phyloP scores from a whole-genome alignment of 2,888 invertebrate genomes.

The Coleophora flavipennella region DNA sequence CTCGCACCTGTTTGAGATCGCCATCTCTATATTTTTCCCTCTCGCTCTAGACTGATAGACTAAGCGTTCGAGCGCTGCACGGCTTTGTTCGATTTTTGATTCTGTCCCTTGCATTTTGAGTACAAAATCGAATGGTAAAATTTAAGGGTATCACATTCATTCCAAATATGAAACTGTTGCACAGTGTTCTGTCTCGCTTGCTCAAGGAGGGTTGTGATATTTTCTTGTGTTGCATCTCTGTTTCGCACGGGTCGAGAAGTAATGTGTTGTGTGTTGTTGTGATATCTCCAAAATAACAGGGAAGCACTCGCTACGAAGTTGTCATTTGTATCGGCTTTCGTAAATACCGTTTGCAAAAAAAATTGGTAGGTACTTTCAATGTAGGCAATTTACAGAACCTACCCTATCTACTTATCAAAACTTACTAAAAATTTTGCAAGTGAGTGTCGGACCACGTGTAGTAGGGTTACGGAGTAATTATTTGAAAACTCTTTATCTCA shows the following conservation, averaged over 20 bases:
- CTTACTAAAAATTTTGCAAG: no score
- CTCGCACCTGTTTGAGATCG: conserved; percentile 40
- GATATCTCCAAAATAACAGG: conserved; percentile 74
- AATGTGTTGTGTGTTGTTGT: conserved; percentile 73
- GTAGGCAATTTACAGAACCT: no score
- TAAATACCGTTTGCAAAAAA: conserved; percentile 41
- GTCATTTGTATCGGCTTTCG: conserved; percentile 71
- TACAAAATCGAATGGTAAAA: conserved; percentile 14
- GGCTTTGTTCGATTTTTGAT: conserved; percentile 16
- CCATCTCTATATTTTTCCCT: conserved; percentile 51
- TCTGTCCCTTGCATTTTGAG: conserved; percentile 8
- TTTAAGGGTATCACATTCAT: conserved; percentile 25
- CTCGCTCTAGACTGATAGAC: conserved; percentile 29
- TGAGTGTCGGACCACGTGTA: no score
- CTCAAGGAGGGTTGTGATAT: conserved; percentile 36
- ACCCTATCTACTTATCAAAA: no score
- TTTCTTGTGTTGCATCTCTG: conserved; percentile 53
- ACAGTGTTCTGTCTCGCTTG: conserved; percentile 45
- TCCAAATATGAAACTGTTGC: conserved; percentile 59
- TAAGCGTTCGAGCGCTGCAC: conserved; percentile 25
- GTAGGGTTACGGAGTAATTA: no score
- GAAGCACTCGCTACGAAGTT: conserved; percentile 72
- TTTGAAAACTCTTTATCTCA: no score
- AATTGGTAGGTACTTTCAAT: neutral
- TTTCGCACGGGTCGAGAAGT: conserved; percentile 58